Conservation (phyloP, 2,113 vertebrate genomes). For the Eulacestoma nigropectus region DNA sequence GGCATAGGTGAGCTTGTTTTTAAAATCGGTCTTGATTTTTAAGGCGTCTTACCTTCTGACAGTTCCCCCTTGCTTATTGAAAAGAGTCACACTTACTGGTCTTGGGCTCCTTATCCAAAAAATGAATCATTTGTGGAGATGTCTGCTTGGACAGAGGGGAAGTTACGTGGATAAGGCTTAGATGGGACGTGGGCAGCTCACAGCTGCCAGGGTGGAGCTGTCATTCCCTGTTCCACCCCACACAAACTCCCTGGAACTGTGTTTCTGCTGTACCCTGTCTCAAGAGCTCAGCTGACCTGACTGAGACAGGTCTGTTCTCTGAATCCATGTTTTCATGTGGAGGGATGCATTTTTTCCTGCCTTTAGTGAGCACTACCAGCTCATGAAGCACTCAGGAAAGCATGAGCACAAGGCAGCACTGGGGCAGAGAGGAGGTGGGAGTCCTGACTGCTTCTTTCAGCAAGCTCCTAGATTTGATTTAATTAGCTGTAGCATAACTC, state of each 20-base stretch:
- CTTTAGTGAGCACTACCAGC: background rate
- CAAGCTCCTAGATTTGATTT: background rate
- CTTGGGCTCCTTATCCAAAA: background rate
- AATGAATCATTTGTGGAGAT: background rate
- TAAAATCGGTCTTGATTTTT: background rate
- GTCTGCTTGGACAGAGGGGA: background rate
- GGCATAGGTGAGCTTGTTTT: background rate
- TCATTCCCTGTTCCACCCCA: background rate
- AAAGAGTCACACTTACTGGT: background rate
- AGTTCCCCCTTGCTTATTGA: background rate
- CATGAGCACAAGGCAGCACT: background rate
- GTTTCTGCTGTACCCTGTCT: background rate
- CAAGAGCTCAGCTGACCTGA: background rate
- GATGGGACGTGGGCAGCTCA: background rate
- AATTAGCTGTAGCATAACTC: background rate
- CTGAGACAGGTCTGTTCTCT: background rate
- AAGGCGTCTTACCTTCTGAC: background rate
- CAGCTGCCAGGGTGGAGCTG: background rate
- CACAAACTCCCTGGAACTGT: background rate
- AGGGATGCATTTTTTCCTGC: background rate
- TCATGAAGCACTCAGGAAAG: background rate
- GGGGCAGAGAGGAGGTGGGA: background rate
- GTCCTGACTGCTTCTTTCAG: background rate
- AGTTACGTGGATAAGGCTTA: background rate
- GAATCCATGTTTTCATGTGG: fast-evolving